Evolutionary conservation across 1,140 invertebrate species (phyloP).

Genomic region (Drosophila triauraria): DNA sequence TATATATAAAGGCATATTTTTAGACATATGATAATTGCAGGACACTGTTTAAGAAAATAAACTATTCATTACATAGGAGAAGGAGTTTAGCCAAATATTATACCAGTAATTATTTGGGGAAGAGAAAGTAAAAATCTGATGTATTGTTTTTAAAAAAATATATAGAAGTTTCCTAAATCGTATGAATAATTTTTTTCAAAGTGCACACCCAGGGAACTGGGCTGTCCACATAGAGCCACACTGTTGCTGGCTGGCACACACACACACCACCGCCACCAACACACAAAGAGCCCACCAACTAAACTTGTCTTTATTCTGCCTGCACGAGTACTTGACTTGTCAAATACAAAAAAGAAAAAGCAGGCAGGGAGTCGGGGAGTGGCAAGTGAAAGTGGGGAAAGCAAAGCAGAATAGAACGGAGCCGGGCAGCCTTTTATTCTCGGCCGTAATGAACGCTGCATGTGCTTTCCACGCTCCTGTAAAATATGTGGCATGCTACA

Average conservation of each 20-base stretch:
- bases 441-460: conserved; percentile 47
- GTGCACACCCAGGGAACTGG: conserved; percentile 27
- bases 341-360: conserved; percentile 51
- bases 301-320: conserved; percentile 53
- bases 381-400: conserved; percentile 10
- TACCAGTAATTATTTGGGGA: too few species aligned
- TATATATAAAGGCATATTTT: neutral
- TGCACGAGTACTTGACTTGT: conserved; percentile 64
- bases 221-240: conserved; percentile 33
- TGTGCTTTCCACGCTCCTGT: conserved; percentile 36
- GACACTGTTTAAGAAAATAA: neutral
- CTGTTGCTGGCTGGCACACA: conserved; percentile 28
- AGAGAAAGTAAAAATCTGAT: neutral
- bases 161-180: neutral
- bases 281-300: conserved; percentile 15
- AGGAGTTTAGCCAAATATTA: too few species aligned
- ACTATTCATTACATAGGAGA: too few species aligned
- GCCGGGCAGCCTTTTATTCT: conserved; percentile 40
- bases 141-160: neutral
- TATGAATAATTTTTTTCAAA: neutral
- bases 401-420: conserved; percentile 3
- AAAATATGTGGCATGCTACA: conserved; percentile 32
- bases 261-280: conserved; percentile 23
- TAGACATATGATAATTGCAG: neutral
- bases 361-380: neutral